Evolutionary conservation across 2,888 invertebrate species (phyloP).

Genomic region (Harpagoxenus sublaevis): DNA sequence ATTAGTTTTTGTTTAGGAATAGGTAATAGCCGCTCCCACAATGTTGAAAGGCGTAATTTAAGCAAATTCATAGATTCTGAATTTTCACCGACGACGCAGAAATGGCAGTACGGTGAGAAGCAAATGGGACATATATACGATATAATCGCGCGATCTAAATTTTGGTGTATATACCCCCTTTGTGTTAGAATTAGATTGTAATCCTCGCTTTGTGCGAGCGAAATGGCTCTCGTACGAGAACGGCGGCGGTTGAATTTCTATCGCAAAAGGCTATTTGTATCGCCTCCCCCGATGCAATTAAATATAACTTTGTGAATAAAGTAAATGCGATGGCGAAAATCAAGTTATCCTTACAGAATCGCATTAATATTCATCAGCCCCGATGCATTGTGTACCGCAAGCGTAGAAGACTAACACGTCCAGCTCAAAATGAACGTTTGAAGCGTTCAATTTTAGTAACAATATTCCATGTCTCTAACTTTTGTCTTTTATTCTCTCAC

Average conservation of each 20-base stretch:
- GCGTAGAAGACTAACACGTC: neutral
- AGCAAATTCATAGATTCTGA: neutral
- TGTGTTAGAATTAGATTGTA: constrained; percentile 42
- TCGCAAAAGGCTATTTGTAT: constrained; percentile 33
- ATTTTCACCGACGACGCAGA: neutral
- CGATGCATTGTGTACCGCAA: neutral
- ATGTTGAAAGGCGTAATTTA: neutral
- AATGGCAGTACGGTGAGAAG: neutral
- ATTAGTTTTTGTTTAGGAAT: neutral
- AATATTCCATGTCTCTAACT: neutral
- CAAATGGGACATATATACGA: neutral
- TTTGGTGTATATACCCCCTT: constrained; percentile 14
- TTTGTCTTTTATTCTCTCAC: neutral
- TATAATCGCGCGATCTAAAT: constrained; percentile 34
- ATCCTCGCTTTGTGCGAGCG: constrained; percentile 23
- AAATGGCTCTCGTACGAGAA: constrained; percentile 27
- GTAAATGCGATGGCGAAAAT: constrained; percentile 32
- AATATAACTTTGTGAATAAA: constrained; percentile 42
- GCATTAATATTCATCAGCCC: constrained; percentile 10
- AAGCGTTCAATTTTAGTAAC: neutral
- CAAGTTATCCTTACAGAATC: constrained; percentile 18
- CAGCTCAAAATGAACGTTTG: neutral
- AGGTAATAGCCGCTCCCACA: neutral
- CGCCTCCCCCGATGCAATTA: constrained; percentile 17
- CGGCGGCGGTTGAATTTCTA: constrained; percentile 34